These are phyloP conservation scores for Pararge aegeria DNA, from an alignment of 1,140 invertebrate species.

Conservation along the genomic window DNA sequence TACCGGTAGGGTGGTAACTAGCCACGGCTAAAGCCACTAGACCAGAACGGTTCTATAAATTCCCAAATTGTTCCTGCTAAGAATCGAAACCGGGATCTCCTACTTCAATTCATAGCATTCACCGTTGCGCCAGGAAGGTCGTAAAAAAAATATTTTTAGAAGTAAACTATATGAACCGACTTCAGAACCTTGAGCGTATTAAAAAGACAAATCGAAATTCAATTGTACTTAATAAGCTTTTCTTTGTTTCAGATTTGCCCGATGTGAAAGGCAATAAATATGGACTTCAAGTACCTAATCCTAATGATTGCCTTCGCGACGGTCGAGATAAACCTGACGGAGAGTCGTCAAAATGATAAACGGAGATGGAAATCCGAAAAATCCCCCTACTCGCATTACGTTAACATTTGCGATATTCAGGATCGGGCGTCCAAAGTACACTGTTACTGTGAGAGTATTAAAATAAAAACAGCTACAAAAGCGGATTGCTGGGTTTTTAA, in stretches of 20 bases:
- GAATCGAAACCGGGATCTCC: no score
- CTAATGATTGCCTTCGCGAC: conserved; percentile 68
- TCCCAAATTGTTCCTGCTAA: no score
- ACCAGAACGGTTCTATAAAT: no score
- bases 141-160: no score
- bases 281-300: conserved; percentile 70
- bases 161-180: no score
- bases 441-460: conserved; percentile 72
- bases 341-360: conserved; percentile 70
- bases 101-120: no score
- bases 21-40: no score
- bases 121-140: no score
- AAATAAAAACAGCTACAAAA: conserved; percentile 68
- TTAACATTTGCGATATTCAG: conserved; percentile 75
- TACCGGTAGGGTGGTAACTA: no score
- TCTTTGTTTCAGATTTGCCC: conserved; percentile 64
- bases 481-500: conserved; percentile 85
- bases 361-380: conserved; percentile 68
- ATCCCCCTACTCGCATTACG: conserved; percentile 59
- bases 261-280: conserved; percentile 56
- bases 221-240: background rate
- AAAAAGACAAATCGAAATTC: background rate
- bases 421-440: conserved; percentile 74
- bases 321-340: conserved; percentile 69
- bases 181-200: no score